Base-by-base conservation (phyloP, 1,140 invertebrate species). In the Parasteatoda tepidariorum region DNA sequence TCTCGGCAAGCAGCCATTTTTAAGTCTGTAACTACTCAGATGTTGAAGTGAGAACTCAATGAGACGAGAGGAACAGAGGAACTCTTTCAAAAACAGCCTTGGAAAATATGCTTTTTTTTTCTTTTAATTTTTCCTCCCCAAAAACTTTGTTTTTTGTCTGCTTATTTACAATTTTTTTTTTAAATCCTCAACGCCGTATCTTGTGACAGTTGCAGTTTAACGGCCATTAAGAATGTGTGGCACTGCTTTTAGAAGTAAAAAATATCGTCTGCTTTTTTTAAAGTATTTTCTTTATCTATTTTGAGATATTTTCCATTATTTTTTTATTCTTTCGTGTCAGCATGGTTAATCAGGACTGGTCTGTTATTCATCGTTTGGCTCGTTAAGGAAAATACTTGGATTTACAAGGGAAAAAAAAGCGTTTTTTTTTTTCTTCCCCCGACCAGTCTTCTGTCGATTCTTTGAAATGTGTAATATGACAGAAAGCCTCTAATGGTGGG, bases 141-240 rank as follows among this genome's bases (percentile, higher is more conserved):
- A 7, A 3, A 70, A 7, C 7, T 59, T 68, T 79, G n/a, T 79
- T 70, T 54, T 67, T 30, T 15, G 4, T 55, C 59, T 30, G 34
- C 15, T 30, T 61, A 6, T 64, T 48, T 48, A n/a, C 48, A 73
- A 57, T 73, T 61, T 61, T 75, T 38, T 75, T 55, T 38, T 55
- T 73, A 31, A 66, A 78, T 59, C 61, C 54, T 30, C 41, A 31
- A 48, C 54, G 28, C 24, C 66, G 67, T 82, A 82, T 82, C 57
- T 62, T 59, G 54, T 82, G 78, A 82, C 78, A 82, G 78, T 70
- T 82, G 67, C 78, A 82, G 78, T 82, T 82, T 82, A 82, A 71
- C 78, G 78, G 55, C 38, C 78, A 82, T 82, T 82, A 82, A 82
- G 66, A 48, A 82, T 82, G 78, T 82, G 78, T 82, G 78, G 57